Percentiles rank a stretch among this genome's conserved stretches.
Conservation (phyloP, 2,888 invertebrate genomes). For the Magallana nippona region DNA sequence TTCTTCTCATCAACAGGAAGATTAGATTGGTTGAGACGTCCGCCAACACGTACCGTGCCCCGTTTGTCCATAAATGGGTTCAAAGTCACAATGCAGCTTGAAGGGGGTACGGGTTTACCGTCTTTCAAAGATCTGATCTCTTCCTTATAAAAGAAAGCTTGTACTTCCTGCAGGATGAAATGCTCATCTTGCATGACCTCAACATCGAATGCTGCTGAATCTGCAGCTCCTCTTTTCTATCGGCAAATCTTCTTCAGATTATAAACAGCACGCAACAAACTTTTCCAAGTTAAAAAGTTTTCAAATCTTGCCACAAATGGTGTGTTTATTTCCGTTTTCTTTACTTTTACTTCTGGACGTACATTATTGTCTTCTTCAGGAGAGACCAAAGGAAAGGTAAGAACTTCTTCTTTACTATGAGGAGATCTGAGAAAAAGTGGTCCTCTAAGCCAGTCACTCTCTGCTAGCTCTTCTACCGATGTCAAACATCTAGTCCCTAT, state of each 20-base stretch:
- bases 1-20: constrained; percentile 3
- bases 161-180: constrained; percentile 22
- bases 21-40: constrained; percentile 34
- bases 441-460: constrained; percentile 39
- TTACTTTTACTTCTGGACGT: not conserved
- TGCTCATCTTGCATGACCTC: constrained; percentile 3
- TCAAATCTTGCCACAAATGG: constrained; percentile 27
- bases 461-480: not conserved
- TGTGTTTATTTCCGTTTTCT: not conserved
- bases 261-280: constrained; percentile 13
- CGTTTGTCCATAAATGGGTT: constrained; percentile 40
- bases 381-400: constrained; percentile 15
- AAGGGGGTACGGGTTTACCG: not conserved
- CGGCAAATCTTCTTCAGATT: not conserved
- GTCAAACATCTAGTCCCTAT: constrained; percentile 37
- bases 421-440: not conserved
- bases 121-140: constrained; percentile 22
- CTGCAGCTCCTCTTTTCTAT: not conserved
- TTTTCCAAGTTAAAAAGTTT: constrained; percentile 38
- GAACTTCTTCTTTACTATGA: not conserved
- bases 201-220: not conserved
- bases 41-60: constrained; percentile 45
- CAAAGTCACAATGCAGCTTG: constrained; percentile 37
- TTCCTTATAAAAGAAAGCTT: not conserved
- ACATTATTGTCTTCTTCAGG: not conserved